Percentiles rank a stretch among this genome's conserved stretches.
phyloP scores from a whole-genome alignment of 2,113 vertebrate genomes.

The Lethenteron reissneri region DNA sequence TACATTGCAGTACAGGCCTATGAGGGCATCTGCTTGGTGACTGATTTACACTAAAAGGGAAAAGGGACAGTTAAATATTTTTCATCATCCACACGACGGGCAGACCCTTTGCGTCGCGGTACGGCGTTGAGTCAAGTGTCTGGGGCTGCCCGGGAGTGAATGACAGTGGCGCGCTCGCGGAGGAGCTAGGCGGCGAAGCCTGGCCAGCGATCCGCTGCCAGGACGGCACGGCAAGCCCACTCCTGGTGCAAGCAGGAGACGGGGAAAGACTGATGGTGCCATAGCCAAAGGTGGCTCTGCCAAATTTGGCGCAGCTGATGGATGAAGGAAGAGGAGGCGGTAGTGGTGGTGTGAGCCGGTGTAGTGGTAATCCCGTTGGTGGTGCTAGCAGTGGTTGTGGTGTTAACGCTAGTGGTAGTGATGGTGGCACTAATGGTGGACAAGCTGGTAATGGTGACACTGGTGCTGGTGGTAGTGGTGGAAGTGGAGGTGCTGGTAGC shows the following conservation, averaged over 20 bases:
- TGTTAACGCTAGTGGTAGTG: neutral
- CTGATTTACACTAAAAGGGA: too few relatives aligned
- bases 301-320: neutral
- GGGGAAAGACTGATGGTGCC: too few relatives aligned
- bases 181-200: too few relatives aligned
- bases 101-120: slow-evolving; percentile 42
- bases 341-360: neutral
- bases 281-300: slow-evolving; percentile 6
- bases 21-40: too few relatives aligned
- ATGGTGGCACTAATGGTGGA: neutral
- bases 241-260: too few relatives aligned
- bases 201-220: too few relatives aligned
- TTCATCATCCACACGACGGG: slow-evolving; percentile 94
- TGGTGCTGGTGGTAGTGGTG: neutral
- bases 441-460: neutral
- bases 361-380: too few relatives aligned
- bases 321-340: slow-evolving; percentile 4
- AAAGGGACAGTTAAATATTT: slow-evolving; percentile 26
- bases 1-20: too few relatives aligned
- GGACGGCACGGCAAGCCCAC: too few relatives aligned
- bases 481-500: slow-evolving; percentile 6
- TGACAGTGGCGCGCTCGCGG: too few relatives aligned
- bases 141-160: neutral
- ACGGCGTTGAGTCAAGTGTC: slow-evolving; percentile 29
- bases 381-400: too few relatives aligned